Base-by-base conservation (phyloP, 2,113 vertebrate genomes). In the Percina caprodes region DNA sequence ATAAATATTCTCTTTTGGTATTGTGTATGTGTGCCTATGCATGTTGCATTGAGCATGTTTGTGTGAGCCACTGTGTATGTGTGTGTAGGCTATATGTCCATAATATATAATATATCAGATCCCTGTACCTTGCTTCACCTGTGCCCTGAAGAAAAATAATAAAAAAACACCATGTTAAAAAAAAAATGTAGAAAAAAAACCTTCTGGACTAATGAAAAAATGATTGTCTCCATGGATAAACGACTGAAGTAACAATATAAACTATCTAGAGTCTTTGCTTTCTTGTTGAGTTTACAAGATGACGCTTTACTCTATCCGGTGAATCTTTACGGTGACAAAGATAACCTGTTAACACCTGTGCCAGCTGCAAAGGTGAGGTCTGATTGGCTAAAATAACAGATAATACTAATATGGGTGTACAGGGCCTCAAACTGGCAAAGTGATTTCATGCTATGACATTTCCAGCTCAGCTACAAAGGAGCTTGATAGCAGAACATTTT, bases 61-160 rank as follows among this genome's bases (percentile, higher is more conserved):
- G 63, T 59, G n/a, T 46, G 21, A 59, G 21, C 65, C n/a, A 67
- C 49, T 68, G 48, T 45, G 52, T 69, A 33, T 73, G 24, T 55
- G 46, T 68, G n/a, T 55, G 30, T 10, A 39, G 9, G 10, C 39
- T 42, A 42, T 42, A 42, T 42, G 39, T 42, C 39, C 2, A 42
- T 42, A 11, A 42, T 42, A 42, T 42, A 42, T 39, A 39, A 39
- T 39, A 10, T 19, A 61, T 58, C 62, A 77, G 58, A 74, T 33
- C 42, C 24, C n/a, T 63, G 30, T 69, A 58, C 71, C 71, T 61
- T 33, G 1, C 19, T 79, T 59, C 1, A 4, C 39, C 30, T 16
- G 42, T 30, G 24, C 14, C 21, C 5, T 2, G 4, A 62, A 62
- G 21, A 14, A 18, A 23, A 33, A 30, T 30, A 4, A 30, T 30